These are phyloP conservation scores for Pogonus chalceus DNA, from an alignment of 1,140 invertebrate species.

Conservation along the genomic window DNA sequence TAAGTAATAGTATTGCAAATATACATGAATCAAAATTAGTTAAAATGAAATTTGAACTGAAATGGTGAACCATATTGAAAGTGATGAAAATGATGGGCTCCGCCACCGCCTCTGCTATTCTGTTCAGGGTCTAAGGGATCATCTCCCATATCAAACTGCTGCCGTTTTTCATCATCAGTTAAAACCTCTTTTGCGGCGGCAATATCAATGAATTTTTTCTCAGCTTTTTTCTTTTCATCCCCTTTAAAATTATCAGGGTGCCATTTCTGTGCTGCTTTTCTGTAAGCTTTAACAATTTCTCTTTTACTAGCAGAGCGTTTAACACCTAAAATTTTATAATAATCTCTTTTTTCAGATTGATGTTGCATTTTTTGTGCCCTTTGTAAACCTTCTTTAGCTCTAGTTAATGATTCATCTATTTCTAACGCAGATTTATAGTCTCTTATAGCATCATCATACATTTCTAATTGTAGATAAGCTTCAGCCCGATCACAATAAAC, in stretches of 20 bases:
- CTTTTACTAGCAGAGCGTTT: conserved; percentile 79
- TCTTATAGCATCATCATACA: conserved; percentile 87
- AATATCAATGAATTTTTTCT: conserved; percentile 98
- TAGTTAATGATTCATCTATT: conserved; percentile 65
- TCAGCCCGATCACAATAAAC: conserved; percentile 87
- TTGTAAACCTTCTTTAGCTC: conserved; percentile 82
- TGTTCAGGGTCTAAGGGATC: conserved; percentile 96
- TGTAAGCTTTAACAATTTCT: conserved; percentile 93
- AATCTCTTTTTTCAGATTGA: conserved; percentile 86
- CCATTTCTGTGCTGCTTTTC: conserved; percentile 96
- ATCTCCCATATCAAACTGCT: conserved; percentile 87
- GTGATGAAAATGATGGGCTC: conserved; percentile 61
- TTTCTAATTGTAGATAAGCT: conserved; percentile 78
- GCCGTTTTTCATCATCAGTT: conserved; percentile 78
- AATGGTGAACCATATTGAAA: conserved; percentile 78
- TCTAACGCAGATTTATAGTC: conserved; percentile 81
- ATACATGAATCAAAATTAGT: too few species aligned
- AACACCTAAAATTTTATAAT: conserved; percentile 92
- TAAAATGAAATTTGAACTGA: conserved; percentile 96
- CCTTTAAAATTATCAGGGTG: conserved; percentile 95
- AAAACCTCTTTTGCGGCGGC: conserved; percentile 94
- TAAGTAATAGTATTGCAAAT: too few species aligned
- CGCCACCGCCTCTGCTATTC: conserved; percentile 41
- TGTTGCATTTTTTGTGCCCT: conserved; percentile 91
- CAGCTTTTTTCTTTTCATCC: conserved; percentile 88